Evolutionary conservation across 2,888 invertebrate species (phyloP).

Genomic region (Xestobium rufovillosum): DNA sequence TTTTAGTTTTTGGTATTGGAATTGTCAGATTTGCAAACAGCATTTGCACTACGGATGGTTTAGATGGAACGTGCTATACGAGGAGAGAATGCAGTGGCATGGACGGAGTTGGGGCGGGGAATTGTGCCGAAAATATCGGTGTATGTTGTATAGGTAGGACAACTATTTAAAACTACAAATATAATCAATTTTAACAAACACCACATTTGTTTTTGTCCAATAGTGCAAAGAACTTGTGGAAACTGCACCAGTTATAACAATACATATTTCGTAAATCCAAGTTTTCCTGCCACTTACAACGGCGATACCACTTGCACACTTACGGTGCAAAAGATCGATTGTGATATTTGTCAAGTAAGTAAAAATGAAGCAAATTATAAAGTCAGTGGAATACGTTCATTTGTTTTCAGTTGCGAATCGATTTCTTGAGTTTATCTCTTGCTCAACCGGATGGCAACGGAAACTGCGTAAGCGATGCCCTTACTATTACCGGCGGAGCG

Average conservation of each 20-base stretch:
- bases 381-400: neutral
- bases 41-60: constrained; percentile 58
- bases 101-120: constrained; percentile 63
- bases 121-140: constrained; percentile 65
- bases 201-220: neutral
- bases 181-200: constrained; percentile 4
- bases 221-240: constrained; percentile 70
- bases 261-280: constrained; percentile 75
- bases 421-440: constrained; percentile 65
- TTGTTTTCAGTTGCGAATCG: constrained; percentile 59
- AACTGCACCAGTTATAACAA: constrained; percentile 64
- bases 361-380: constrained; percentile 5
- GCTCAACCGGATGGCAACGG: constrained; percentile 70
- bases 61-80: constrained; percentile 68
- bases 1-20: constrained; percentile 36
- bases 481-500: constrained; percentile 63
- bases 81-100: constrained; percentile 62
- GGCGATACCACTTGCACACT: constrained; percentile 66
- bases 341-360: constrained; percentile 60
- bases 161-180: constrained; percentile 5
- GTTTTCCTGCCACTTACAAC: constrained; percentile 62
- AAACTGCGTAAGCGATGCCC: constrained; percentile 59
- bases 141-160: constrained; percentile 72
- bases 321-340: constrained; percentile 61
- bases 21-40: constrained; percentile 67